Evolutionary conservation across 1,140 invertebrate species (phyloP).

Genomic region (Reticulitermes speratus): DNA sequence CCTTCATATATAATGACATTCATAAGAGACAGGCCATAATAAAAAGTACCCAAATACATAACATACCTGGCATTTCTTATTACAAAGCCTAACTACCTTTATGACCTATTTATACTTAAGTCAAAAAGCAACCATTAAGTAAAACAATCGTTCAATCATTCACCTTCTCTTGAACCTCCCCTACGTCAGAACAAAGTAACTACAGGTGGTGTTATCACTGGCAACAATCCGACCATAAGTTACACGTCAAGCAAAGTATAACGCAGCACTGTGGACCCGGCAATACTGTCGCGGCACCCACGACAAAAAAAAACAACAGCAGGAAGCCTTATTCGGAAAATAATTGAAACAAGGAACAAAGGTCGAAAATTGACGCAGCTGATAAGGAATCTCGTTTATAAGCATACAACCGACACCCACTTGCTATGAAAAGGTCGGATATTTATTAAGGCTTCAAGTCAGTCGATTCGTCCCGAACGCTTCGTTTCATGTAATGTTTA

Average conservation of each 20-base stretch:
- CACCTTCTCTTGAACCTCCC: background rate
- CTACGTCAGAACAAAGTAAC: slow-evolving; percentile 15
- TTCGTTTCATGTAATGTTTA: no score
- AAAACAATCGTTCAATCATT: slow-evolving; percentile 2
- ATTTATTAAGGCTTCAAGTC: background rate
- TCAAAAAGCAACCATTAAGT: slow-evolving; percentile 1
- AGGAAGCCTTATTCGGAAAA: background rate
- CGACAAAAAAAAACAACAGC: background rate
- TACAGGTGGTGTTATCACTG: background rate
- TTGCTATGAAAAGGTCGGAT: background rate
- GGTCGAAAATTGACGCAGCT: slow-evolving; percentile 4
- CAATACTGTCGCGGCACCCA: background rate
- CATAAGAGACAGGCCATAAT: background rate
- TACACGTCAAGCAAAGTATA: slow-evolving; percentile 2
- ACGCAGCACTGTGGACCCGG: background rate
- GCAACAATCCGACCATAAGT: background rate
- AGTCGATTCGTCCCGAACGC: background rate
- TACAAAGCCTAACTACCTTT: background rate
- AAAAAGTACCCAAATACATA: background rate
- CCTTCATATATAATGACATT: background rate
- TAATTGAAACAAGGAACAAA: slow-evolving; percentile 4
- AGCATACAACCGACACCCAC: background rate
- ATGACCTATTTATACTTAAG: slow-evolving; percentile 1
- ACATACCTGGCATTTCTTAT: background rate
- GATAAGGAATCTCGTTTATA: background rate